Evolutionary conservation across 2,888 invertebrate genomes (phyloP), one percentile per base, ranked within the genome.

Genomic region (Mimachlamys varia): DNA sequence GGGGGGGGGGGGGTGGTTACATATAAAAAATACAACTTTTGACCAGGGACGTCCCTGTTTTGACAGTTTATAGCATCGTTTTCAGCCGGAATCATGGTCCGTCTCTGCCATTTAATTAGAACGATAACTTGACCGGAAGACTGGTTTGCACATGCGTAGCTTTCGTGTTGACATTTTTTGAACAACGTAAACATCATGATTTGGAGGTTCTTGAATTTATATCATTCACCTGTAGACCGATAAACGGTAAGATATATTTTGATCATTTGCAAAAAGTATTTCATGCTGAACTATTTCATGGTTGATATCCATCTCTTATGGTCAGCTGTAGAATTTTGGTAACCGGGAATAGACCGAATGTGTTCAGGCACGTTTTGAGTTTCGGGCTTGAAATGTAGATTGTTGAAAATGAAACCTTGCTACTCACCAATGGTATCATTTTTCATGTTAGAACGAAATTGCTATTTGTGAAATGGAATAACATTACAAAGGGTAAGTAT

Each of bases 81-180:
- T 13, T 27, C 13, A 12, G 2, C 76, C 33, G 27, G 33, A 27
- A 33, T 33, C 76, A 19, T 1, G 76, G 33, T 27, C 15, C 76
- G 76, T 33, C 5, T 76, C 76, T 33, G 76, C 4, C 33, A 76
- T 33, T 10, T 76, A 76, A 76, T 76, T 33, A 27, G 76, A 76
- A 10, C 76, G 33, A 33, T 62, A 27, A 27, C 76, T 15, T 76
- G 12, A 76, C 76, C 27, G 76, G 76, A 76, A 76, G 2, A 76
- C 12, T 27, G 7, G 76, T 15, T 76, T 76, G 33, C 76, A 76
- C 76, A 76, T 76, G 76, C 76, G 76, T 33, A 22, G 76, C 76
- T 76, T 76, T 33, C 2, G 76, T 76, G 76, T 76, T 76, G 76
- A 76, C 76, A 76, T 76, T 76, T 58, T 76, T 76, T 76, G 76